Conservation (phyloP, 2,888 invertebrate species). For the Scaptomyza caliginosa region DNA sequence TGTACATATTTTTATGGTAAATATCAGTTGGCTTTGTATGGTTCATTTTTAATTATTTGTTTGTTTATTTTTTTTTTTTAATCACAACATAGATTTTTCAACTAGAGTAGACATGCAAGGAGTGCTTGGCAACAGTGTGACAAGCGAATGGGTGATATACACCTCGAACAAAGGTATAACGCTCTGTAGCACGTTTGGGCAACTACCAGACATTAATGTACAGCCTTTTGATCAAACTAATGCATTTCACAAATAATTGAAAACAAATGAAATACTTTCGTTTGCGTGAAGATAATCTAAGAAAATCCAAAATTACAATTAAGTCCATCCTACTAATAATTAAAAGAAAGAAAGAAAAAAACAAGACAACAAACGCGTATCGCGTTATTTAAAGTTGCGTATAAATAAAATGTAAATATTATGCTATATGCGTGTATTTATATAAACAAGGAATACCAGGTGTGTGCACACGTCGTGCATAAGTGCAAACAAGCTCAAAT, state of each 20-base stretch:
- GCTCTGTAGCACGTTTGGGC: slow-evolving; percentile 12
- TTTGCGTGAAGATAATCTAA: too few species aligned
- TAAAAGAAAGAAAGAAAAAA: too few species aligned
- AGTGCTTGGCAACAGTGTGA: slow-evolving; percentile 2
- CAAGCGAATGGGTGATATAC: slow-evolving; percentile 2
- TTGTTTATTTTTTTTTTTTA: too few species aligned
- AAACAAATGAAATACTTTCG: neutral
- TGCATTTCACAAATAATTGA: neutral
- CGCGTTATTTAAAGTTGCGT: slow-evolving; percentile 1
- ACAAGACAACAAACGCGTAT: too few species aligned
- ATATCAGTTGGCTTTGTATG: too few species aligned
- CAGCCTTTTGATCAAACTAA: neutral
- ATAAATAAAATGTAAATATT: neutral
- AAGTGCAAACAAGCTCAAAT: slow-evolving; percentile 36
- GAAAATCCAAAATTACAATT: too few species aligned
- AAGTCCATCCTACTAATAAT: too few species aligned
- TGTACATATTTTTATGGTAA: neutral
- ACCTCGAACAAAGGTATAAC: slow-evolving; percentile 12
- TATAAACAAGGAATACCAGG: neutral
- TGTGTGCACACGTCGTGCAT: slow-evolving; percentile 17
- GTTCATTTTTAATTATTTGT: too few species aligned
- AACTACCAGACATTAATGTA: slow-evolving; percentile 13
- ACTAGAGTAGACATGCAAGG: neutral
- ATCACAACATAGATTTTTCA: neutral
- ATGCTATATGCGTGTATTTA: neutral